phyloP scores from a whole-genome alignment of 1,140 invertebrate genomes.

The Hormaphis cornu region DNA sequence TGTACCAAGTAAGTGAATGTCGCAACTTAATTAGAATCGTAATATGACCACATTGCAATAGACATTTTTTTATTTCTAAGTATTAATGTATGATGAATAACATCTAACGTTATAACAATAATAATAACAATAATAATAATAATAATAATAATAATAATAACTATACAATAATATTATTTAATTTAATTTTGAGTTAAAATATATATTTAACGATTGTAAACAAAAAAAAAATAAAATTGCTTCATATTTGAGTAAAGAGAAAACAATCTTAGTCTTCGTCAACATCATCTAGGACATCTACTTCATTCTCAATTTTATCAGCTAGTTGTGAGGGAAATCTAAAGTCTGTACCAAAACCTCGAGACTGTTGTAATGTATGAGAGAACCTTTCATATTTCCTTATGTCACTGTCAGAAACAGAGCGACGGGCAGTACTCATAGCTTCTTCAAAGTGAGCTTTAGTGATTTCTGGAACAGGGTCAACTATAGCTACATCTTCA shows the following conservation, averaged over 20 bases:
- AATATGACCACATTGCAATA: no score
- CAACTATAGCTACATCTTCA: slow-evolving; percentile 81
- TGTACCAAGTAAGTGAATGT: no score
- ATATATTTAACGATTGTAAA: no score
- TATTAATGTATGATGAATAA: no score
- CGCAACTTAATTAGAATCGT: no score
- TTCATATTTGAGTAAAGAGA: no score
- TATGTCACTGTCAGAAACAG: slow-evolving; percentile 99
- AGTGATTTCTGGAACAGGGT: slow-evolving; percentile 97
- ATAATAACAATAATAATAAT: slow-evolving; percentile 7
- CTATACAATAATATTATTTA: background rate
- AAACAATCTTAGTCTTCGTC: slow-evolving; percentile 62
- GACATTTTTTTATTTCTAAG: no score
- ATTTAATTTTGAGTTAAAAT: slow-evolving; percentile 27
- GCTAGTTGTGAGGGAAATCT: slow-evolving; percentile 56
- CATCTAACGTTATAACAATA: no score
- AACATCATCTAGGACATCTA: slow-evolving; percentile 70
- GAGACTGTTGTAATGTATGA: slow-evolving; percentile 95
- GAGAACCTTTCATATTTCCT: slow-evolving; percentile 99
- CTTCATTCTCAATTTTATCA: slow-evolving; percentile 55
- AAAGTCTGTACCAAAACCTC: slow-evolving; percentile 97
- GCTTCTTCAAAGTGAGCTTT: slow-evolving; percentile 97
- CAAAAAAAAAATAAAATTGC: background rate
- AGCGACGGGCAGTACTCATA: slow-evolving; percentile 96
- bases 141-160: slow-evolving; percentile 7